These are phyloP conservation scores for Brachionus sp. DNA, from an alignment of 1,140 invertebrate species.

Conservation along the genomic window DNA sequence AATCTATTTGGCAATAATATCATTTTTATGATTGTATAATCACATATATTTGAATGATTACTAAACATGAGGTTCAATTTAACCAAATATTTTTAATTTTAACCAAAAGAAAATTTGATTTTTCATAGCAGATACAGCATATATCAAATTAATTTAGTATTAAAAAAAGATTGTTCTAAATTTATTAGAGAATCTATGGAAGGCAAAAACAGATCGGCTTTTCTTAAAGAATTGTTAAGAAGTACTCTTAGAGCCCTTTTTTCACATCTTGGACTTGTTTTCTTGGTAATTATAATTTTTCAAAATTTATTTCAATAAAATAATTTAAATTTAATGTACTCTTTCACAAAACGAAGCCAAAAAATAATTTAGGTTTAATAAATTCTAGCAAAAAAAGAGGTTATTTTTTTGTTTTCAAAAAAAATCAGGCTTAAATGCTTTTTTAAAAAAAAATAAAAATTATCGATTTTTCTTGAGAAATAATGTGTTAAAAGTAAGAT, in stretches of 20 bases:
- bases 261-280: neutral
- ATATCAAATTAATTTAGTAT: neutral
- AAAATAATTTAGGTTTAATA: no score
- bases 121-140: neutral
- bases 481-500: no score
- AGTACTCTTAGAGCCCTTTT: neutral
- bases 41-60: slow-evolving; percentile 3
- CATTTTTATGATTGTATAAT: neutral
- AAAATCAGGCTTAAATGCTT: no score
- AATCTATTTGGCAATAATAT: neutral
- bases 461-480: no score
- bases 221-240: neutral
- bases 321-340: no score
- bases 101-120: neutral
- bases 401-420: no score
- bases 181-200: neutral
- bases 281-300: neutral
- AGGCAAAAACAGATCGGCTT: neutral
- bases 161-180: neutral
- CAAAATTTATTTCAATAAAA: neutral
- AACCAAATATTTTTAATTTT: slow-evolving; percentile 1
- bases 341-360: no score
- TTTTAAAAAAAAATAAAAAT: no score
- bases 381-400: no score
- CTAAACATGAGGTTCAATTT: slow-evolving; percentile 1